Base-by-base conservation (phyloP, 2,888 invertebrate genomes). In the Spicauda simplicius region DNA sequence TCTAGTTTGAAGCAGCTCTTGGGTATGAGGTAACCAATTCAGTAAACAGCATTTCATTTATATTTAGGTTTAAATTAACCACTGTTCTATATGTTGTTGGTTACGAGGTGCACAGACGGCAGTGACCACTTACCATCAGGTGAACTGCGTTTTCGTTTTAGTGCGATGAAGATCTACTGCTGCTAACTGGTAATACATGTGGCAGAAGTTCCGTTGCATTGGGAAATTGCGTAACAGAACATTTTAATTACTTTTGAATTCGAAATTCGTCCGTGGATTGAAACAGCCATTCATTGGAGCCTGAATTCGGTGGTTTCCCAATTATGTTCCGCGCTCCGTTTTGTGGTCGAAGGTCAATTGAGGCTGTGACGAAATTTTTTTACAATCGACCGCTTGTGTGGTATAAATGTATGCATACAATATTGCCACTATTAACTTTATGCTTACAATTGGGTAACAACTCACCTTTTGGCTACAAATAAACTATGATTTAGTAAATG, bases 321-420 rank as follows among this genome's bases (percentile, higher is more conserved):
- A 63, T 48, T 48, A 56, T 48, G 20, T 19, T 20, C n/a, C 8
- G 30, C 48, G 45, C 33, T 10, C 48, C 54, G 16, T 14, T 41
- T 41, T 2, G 6, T 48, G n/a, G 45, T 33, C 56, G 55, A 63
- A 63, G 63, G 63, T 63, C 63, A 56, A 19, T 11, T 16, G 33
- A 6, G 33, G 4, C 7, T 12, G 14, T 63, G 63, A 63, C 18
- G 56, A 63, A 63, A 63, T 18, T 56, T 61, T 52, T 52, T 5
- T 25, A 19, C 57, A 50, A 18, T 37, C 50, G 30, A 50, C 16
- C 52, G 20, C 16, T 19, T 19, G 50, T 5, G 12, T 14, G 41
- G 41, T 41, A 14, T 41, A 41, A 41, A 8, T 33, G 10, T 14
- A 14, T 12, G 14, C 41, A 14, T 14, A 41, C 14, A 41, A 1